Evolutionary conservation across 2,113 vertebrate genomes (phyloP).

Genomic region (Etia nguti): DNA sequence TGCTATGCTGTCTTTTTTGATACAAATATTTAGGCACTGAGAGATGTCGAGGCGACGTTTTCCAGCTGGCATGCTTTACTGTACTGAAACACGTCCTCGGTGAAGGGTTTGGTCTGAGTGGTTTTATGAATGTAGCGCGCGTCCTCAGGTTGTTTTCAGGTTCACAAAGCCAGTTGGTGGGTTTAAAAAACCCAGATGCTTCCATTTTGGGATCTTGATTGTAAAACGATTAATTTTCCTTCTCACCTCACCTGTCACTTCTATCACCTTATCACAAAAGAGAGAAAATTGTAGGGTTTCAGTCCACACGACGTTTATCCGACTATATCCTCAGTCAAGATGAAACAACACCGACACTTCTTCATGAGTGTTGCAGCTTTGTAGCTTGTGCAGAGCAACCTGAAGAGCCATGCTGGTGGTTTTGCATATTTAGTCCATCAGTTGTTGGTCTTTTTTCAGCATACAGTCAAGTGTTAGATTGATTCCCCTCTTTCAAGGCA

Average conservation of each 20-base stretch:
- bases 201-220: slow-evolving; percentile 27
- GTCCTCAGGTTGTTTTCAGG: slow-evolving; percentile 68
- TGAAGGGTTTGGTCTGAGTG: not conserved
- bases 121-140: slow-evolving; percentile 48
- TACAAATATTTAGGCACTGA: slow-evolving; percentile 47
- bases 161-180: slow-evolving; percentile 28
- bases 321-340: not conserved
- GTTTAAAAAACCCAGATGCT: slow-evolving; percentile 14
- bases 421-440: not conserved
- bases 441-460: not conserved
- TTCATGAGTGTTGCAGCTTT: not conserved
- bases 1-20: slow-evolving; percentile 69
- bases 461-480: not conserved
- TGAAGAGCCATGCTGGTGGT: not conserved
- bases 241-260: slow-evolving; percentile 34
- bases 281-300: not conserved
- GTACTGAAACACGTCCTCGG: slow-evolving; percentile 15
- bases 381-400: not conserved
- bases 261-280: slow-evolving; percentile 11
- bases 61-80: slow-evolving; percentile 58
- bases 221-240: slow-evolving; percentile 27
- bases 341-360: not conserved
- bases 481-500: not conserved
- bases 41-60: slow-evolving; percentile 32
- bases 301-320: not conserved